Percentiles rank a stretch among this genome's conserved stretches.
Evolutionary conservation across 2,797 vertebrate species (phyloP).

Genomic region (Pangasius krempfi): DNA sequence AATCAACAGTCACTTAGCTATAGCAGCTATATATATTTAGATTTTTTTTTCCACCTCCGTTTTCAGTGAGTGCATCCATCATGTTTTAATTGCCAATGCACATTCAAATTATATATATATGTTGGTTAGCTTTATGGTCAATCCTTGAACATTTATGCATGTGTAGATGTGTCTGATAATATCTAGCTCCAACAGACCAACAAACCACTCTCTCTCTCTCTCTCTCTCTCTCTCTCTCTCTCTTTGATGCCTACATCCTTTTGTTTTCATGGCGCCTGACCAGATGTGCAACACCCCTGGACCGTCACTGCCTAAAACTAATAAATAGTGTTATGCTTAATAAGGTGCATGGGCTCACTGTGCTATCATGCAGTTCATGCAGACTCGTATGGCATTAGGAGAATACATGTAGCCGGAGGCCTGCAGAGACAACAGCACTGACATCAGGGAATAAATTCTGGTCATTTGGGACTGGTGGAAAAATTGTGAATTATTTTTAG

Average conservation of each 20-base stretch:
- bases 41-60: background rate
- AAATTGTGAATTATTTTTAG: slow-evolving; percentile 2
- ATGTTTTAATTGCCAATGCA: background rate
- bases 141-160: background rate
- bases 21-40: background rate
- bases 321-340: slow-evolving; percentile 66
- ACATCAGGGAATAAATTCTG: background rate
- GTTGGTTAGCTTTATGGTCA: background rate
- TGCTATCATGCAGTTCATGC: background rate
- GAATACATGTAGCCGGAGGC: background rate
- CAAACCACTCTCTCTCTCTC: background rate
- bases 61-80: background rate
- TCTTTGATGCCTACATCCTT: slow-evolving; percentile 11
- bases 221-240: too few species aligned
- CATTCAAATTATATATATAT: background rate
- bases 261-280: background rate
- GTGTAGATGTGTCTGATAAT: slow-evolving; percentile 3
- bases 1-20: background rate
- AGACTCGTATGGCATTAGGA: background rate
- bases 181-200: background rate
- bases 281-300: slow-evolving; percentile 6
- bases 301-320: slow-evolving; percentile 59
- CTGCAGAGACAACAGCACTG: background rate
- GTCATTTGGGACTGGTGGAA: background rate
- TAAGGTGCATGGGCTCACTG: slow-evolving; percentile 36